A percentile compares a stretch with the other conserved stretches of the same genome.
These are phyloP conservation scores for Psammodynastes pulverulentus DNA, from an alignment of 2,113 vertebrate species.

Conservation along the genomic window DNA sequence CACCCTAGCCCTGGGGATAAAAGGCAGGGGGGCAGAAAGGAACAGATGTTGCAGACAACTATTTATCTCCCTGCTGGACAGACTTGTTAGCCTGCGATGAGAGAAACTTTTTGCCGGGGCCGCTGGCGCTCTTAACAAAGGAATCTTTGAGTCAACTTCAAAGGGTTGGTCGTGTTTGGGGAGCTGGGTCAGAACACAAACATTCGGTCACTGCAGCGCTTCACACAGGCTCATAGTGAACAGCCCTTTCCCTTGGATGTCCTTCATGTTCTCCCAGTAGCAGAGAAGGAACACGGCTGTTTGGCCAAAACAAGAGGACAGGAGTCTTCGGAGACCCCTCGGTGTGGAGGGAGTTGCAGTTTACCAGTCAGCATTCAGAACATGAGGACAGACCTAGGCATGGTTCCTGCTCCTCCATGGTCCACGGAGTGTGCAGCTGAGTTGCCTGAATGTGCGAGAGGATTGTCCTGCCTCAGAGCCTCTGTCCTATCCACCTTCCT, in stretches of 20 bases:
- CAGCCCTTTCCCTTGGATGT: background rate
- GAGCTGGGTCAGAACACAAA: background rate
- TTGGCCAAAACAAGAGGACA: background rate
- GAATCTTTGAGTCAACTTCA: no score
- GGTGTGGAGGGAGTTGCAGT: background rate
- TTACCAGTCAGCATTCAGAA: background rate
- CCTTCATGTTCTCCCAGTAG: background rate
- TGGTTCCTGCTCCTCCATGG: background rate
- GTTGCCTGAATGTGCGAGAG: background rate
- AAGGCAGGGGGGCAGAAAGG: no score
- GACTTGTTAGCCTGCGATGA: no score
- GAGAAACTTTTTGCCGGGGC: no score
- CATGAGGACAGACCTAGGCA: background rate
- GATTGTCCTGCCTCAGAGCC: background rate
- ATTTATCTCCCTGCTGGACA: no score
- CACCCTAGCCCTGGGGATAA: no score
- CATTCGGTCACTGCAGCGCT: background rate
- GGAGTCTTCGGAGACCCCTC: background rate
- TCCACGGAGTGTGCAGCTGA: background rate
- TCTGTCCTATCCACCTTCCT: background rate
- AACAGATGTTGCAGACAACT: no score
- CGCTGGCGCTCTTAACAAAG: no score
- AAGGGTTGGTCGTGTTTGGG: no score
- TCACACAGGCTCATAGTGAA: background rate
- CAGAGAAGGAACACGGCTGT: background rate